Evolutionary conservation across 53 echinoderm and acorn worm genomes (phyloP), one percentile per base, ranked within the genome.

Genomic region (Arbacia lixula): DNA sequence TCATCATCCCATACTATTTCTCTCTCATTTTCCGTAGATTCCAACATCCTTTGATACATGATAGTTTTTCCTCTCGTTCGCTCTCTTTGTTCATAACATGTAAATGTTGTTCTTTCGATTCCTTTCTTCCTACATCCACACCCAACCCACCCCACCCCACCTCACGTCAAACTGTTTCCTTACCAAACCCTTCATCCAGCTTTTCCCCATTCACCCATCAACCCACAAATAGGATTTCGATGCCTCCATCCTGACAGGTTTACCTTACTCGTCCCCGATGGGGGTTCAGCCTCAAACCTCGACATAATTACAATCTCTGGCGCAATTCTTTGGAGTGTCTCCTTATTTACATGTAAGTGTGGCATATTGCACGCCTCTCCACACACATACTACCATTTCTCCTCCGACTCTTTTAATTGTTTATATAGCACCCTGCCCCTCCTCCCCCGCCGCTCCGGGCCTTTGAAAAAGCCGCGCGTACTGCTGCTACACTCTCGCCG

Each of bases 311-410:
- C 74, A 74, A 53, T 52, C 35, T 34, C 51, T 43, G 4, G 16
- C 19, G 34, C 51, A 33, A 40, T 28, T 43, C 68, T 43, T 69
- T 53, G 51, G 52, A 74, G 74, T 74, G 52, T 74, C 74, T 74
- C 35, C 31, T 74, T 74, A 74, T 74, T 74, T 50, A 74, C 74
- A 74, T 53, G 74, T 74, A 74, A 74, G 74, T 74, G 74, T 74
- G 51, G 51, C 74, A 74, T 21, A 52, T 74, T 41, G n/a, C n/a
- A 35, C 32, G 6, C 74, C 20, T 74, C 29, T 9, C 74, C 53
- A 32, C 74, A 51, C 74, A 74, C 74, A 14, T 46, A 10, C 14
- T 46, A 46, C 6, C 46, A n/a, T n/a, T 69, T 69, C 69, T 69
- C 29, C 5, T 29, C 28, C 69, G 21, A 27, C 69, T n/a, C n/a